Evolutionary conservation across 2,113 vertebrate genomes (phyloP).

Genomic region (Cynoglossus semilaevis): DNA sequence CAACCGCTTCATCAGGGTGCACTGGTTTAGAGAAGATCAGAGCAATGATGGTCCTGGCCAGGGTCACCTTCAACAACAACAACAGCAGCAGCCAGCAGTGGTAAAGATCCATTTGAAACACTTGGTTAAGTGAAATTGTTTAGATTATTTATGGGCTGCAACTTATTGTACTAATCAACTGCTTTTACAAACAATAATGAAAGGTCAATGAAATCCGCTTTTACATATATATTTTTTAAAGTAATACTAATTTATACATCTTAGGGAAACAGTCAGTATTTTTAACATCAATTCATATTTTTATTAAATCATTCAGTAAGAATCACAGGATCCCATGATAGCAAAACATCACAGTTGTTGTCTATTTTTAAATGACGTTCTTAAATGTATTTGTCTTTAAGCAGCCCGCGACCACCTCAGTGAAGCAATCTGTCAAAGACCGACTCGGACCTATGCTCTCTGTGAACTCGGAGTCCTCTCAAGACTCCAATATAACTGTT

Average conservation of each 20-base stretch:
- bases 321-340: too few relatives aligned
- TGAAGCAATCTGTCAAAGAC: slow-evolving; percentile 96
- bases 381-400: slow-evolving; percentile 65
- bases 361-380: too few relatives aligned
- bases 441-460: slow-evolving; percentile 87
- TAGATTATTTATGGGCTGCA: background rate
- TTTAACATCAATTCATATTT: too few relatives aligned
- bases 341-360: too few relatives aligned
- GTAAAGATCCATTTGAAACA: slow-evolving; percentile 25
- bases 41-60: slow-evolving; percentile 52
- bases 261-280: too few relatives aligned
- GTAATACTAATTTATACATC: too few relatives aligned
- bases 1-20: slow-evolving; percentile 93
- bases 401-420: slow-evolving; percentile 75
- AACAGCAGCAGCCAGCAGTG: slow-evolving; percentile 44
- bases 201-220: too few relatives aligned
- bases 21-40: slow-evolving; percentile 93
- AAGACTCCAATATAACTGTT: slow-evolving; percentile 76
- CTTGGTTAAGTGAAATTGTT: too few relatives aligned
- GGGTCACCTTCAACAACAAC: slow-evolving; percentile 47
- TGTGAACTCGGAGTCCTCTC: slow-evolving; percentile 80
- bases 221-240: too few relatives aligned
- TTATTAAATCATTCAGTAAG: too few relatives aligned
- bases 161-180: too few relatives aligned
- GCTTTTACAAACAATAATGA: too few relatives aligned